Evolutionary conservation across 2,888 invertebrate genomes (phyloP).

Genomic region (Neuroscelio doddi): DNA sequence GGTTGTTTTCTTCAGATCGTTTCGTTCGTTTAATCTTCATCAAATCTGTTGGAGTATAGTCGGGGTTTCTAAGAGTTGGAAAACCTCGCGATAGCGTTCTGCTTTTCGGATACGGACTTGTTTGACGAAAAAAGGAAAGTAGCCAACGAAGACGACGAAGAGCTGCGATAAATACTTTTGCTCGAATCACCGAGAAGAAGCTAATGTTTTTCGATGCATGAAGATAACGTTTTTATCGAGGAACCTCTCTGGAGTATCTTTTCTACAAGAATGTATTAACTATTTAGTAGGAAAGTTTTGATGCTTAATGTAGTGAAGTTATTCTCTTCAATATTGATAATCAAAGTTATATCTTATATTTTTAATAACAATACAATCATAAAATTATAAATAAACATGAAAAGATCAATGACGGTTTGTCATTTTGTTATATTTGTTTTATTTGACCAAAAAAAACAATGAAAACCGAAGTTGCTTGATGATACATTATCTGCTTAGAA

Average conservation of each 20-base stretch:
- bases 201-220: slow-evolving; percentile 34
- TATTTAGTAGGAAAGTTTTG: too few species aligned
- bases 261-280: slow-evolving; percentile 5
- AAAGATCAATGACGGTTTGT: too few species aligned
- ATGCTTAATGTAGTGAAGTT: too few species aligned
- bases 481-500: slow-evolving; percentile 44
- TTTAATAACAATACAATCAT: too few species aligned
- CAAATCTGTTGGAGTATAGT: slow-evolving; percentile 58
- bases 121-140: slow-evolving; percentile 56
- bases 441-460: slow-evolving; percentile 16
- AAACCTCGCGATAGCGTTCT: slow-evolving; percentile 54
- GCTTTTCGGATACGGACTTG: slow-evolving; percentile 49
- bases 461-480: slow-evolving; percentile 39
- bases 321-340: too few species aligned
- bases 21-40: slow-evolving; percentile 62
- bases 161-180: slow-evolving; percentile 63
- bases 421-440: slow-evolving; percentile 11
- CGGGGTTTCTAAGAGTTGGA: slow-evolving; percentile 54
- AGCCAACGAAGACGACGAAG: slow-evolving; percentile 33
- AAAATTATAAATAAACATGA: too few species aligned
- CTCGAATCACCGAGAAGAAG: slow-evolving; percentile 37
- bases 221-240: slow-evolving; percentile 30
- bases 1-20: slow-evolving; percentile 64
- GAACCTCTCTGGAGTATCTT: slow-evolving; percentile 13
- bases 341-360: too few species aligned